Evolutionary conservation across 2,888 invertebrate genomes (phyloP), one percentile per base, ranked within the genome.

Genomic region (Ceramica pisi): DNA sequence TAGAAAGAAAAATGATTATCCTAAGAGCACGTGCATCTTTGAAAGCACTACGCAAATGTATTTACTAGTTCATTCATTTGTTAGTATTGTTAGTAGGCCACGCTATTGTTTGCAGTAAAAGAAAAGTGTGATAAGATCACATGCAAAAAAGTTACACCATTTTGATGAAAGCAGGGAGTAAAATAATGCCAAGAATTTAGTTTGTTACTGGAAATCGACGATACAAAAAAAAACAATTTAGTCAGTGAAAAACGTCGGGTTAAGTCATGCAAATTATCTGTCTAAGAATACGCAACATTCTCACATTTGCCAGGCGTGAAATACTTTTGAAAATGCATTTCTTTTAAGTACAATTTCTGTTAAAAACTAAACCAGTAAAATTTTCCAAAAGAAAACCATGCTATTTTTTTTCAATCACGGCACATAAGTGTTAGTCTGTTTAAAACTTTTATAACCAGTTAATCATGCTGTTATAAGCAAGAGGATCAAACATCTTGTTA

Each of bases 21-120:
- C 87, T 81, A 72, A 82, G 88, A 82, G 89, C 91, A 92, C 92
- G 92, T 92, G 91, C 86, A 71, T 74, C 66, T 69, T 78, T 82
- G 67, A 84, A 87, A 84, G 77, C 38, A 51, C 44, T 71, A 64
- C 55, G 46, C 62, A 31, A 38, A 60, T 41, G 57, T 38, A 60
- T 75, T 70, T 76, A 77, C 66, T 71, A 65, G n/a, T 31, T 60
- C 68, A 77, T 75, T 78, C 59, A 68, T 77, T 75, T 71, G 38
- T 38, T 38, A 57, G 57, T 57, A 85, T 88, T 87, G 81, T 87
- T 78, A 76, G 67, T 71, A 53, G 75, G 60, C 67, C 53, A 69
- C 31, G 1, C 65, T 21, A 31, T 78, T 82, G 72, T 83, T 73
- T 71, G 56, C 56, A 50, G 23, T 46, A 63, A 65, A 67, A 67